Conservation (phyloP, 1,140 invertebrate species). For the Atta texana region DNA sequence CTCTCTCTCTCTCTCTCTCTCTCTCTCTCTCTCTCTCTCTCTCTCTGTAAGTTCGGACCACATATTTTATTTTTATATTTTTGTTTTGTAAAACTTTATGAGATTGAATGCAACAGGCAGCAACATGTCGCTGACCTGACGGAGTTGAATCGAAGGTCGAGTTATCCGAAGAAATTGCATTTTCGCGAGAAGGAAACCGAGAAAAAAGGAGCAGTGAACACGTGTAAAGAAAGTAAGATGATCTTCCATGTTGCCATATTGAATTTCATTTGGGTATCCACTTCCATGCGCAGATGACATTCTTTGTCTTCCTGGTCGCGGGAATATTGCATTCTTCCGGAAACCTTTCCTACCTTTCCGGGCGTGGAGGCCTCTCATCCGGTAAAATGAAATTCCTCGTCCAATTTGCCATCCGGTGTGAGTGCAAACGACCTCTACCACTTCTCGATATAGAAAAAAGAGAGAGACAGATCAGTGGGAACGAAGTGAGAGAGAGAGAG, state of each 20-base stretch:
- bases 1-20: too few relatives aligned
- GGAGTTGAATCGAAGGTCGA: neutral
- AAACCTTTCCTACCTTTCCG: conserved; percentile 72
- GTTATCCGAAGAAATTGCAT: conserved; percentile 21
- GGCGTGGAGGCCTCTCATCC: conserved; percentile 71
- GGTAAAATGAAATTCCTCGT: conserved; percentile 78
- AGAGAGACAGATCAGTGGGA: neutral
- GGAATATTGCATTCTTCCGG: conserved; percentile 78
- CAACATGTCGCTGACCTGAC: neutral
- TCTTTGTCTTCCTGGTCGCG: conserved; percentile 72
- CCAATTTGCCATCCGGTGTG: conserved; percentile 75
- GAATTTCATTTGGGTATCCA: conserved; percentile 78
- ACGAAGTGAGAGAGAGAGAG: neutral
- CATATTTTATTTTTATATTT: neutral
- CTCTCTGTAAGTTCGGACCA: neutral
- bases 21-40: too few relatives aligned
- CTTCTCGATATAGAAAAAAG: conserved; percentile 52
- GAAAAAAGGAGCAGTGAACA: neutral
- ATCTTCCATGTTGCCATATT: conserved; percentile 75
- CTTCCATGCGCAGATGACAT: conserved; percentile 77
- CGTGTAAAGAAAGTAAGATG: conserved; percentile 57
- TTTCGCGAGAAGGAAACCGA: neutral
- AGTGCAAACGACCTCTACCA: conserved; percentile 57
- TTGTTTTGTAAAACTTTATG: neutral
- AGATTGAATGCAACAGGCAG: conserved; percentile 43